Evolutionary conservation across 1,140 invertebrate species (phyloP).

Genomic region (Drosophila nigromelanica): DNA sequence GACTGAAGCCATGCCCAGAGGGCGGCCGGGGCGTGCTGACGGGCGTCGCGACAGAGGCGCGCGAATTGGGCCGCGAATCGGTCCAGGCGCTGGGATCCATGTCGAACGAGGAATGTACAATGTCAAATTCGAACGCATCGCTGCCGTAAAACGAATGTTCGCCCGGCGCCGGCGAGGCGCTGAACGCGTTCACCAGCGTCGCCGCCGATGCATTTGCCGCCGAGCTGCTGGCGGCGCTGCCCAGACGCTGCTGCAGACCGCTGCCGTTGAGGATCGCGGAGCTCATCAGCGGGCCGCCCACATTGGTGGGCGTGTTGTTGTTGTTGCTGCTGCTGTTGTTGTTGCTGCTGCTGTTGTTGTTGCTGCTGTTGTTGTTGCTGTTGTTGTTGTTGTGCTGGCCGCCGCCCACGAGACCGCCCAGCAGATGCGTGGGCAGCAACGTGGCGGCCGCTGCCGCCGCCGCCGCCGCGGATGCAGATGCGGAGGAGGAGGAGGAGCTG

Average conservation of each 20-base stretch:
- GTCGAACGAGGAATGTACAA: conserved; percentile 81
- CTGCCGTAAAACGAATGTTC: conserved; percentile 68
- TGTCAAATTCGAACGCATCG: conserved; percentile 80
- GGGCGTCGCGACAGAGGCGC: conserved; percentile 78
- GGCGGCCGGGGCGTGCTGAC: conserved; percentile 80
- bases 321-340: conserved; percentile 85
- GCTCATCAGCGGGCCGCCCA: conserved; percentile 88
- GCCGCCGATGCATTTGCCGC: conserved; percentile 67
- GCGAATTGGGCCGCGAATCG: conserved; percentile 82
- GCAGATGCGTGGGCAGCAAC: conserved; percentile 58
- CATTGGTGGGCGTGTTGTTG: conserved; percentile 69
- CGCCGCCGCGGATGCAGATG: conserved; percentile 44
- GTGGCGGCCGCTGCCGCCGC: conserved; percentile 10
- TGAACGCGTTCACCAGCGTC: conserved; percentile 69
- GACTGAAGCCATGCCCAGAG: conserved; percentile 82
- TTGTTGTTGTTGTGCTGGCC: conserved; percentile 60
- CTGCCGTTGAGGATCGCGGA: conserved; percentile 88
- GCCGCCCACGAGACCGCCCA: conserved; percentile 79
- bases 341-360: conserved; percentile 40
- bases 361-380: conserved; percentile 57
- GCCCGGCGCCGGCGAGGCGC: conserved; percentile 67
- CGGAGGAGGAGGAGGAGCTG: conserved; percentile 28
- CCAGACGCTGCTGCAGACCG: conserved; percentile 73
- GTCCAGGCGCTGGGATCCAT: conserved; percentile 79
- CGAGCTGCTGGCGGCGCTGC: conserved; percentile 46